Conservation (phyloP, 2,113 vertebrate species). For the Apodemus sylvaticus region DNA sequence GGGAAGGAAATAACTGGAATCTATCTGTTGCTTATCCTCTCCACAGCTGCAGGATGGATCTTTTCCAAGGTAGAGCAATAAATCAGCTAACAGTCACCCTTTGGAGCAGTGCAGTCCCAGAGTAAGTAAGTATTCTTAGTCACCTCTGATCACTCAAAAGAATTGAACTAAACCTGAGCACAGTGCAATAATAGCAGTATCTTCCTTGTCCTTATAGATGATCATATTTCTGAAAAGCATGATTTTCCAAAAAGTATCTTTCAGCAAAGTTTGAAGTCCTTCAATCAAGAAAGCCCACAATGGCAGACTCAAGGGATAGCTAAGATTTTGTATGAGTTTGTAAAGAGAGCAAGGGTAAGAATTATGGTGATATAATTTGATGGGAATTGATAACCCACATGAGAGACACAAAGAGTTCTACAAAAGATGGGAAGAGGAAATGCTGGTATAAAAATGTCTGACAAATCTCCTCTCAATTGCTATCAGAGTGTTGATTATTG, state of each 20-base stretch:
- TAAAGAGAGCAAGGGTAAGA: background rate
- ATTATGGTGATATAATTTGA: background rate
- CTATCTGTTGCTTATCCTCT: background rate
- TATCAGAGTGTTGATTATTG: background rate
- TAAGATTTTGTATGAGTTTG: background rate
- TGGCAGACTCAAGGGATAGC: fast-evolving
- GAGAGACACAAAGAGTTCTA: background rate
- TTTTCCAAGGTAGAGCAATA: background rate
- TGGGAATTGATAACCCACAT: background rate
- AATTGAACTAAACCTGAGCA: background rate
- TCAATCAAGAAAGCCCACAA: background rate
- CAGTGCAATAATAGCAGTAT: background rate
- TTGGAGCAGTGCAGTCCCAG: background rate
- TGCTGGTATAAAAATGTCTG: background rate
- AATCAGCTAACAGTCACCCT: background rate
- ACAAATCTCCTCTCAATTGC: background rate
- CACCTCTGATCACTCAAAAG: background rate
- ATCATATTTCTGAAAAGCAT: background rate
- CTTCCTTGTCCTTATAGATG: background rate
- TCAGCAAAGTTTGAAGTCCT: background rate
- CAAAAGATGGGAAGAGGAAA: background rate
- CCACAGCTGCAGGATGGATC: background rate
- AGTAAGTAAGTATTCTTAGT: background rate
- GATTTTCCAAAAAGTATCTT: background rate
- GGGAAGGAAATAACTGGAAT: background rate